Evolutionary conservation across 2,888 invertebrate genomes (phyloP).

Genomic region (Hyposoter dolosus): DNA sequence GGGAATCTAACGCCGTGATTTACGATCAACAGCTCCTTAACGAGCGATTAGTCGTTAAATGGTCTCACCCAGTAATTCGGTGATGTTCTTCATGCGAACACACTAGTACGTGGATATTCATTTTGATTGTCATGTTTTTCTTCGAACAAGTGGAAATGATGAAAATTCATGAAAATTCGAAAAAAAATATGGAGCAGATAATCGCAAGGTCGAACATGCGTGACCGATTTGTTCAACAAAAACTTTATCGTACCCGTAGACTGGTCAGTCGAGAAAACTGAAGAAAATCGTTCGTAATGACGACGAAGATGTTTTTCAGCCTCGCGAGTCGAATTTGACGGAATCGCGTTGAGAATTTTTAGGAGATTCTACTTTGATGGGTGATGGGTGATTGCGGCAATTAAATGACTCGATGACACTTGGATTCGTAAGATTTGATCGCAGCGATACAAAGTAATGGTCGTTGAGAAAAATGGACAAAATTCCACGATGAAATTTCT

Average conservation of each 20-base stretch:
- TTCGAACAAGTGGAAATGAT: not conserved
- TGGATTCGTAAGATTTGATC: not conserved
- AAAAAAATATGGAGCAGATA: not conserved
- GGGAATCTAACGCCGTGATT: conserved; percentile 36
- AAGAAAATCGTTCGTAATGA: not conserved
- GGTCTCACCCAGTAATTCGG: not conserved
- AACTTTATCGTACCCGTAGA: not conserved
- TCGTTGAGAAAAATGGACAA: not conserved
- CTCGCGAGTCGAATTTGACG: not conserved
- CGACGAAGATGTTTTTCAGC: not conserved
- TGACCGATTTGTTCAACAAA: no score
- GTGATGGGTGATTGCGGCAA: not conserved
- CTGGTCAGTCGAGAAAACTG: not conserved
- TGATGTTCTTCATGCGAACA: not conserved
- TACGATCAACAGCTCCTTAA: conserved; percentile 23
- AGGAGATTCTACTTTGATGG: not conserved
- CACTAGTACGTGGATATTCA: not conserved
- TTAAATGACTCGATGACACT: not conserved
- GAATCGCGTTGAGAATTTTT: not conserved
- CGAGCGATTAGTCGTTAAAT: conserved; percentile 27
- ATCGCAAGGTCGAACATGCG: no score
- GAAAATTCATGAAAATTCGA: not conserved
- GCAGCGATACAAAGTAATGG: not conserved
- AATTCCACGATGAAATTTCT: not conserved
- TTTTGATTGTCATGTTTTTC: not conserved